Base-by-base conservation (phyloP, 2,888 invertebrate species). In the Tetanocera ferruginea region DNA sequence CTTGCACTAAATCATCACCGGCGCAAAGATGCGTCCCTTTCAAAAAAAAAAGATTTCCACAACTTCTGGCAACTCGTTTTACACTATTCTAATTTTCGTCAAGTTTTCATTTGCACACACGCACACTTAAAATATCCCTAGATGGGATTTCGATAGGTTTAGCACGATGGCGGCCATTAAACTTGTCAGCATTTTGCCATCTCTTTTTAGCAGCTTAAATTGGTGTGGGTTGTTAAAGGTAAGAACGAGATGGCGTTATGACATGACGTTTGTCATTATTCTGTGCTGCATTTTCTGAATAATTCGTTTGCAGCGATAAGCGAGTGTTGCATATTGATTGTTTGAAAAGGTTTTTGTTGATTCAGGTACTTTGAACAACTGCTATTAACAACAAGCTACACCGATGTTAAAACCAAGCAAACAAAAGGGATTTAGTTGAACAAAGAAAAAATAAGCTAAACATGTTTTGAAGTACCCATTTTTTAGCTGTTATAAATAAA, bases 1-100 rank as follows among this genome's bases (percentile, higher is more conserved):
- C 67, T n/a, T n/a, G 34, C 43, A 67, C 9, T 43, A 37, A 5
- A 67, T 43, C 23, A 19, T 67, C 23, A 49, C 37, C 69, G 49
- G 49, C 66, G 14, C 37, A 19, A 14, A 28, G n/a, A 66, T 57
- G 73, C 74, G 64, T 64, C 74, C 31, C 49, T 74, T 52, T 62
- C 28, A 62, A 43, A 43, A 11, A 43, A 43, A 11, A 43, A 11
- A 5, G 49, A 64, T 31, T 74, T 64, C 31, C 25, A 31, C 34
- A 51, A 64, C 34, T 74, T 74, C 74, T 74, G 74, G 64, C 74
- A 74, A 66, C 66, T 74, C 66, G 74, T 51, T 74, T 66, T 66
- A 64, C 64, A 52, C 28, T 51, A 23, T 74, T 74, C 52, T 6
- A n/a, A 8, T 34, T 43, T 74, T 74, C 74, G 64, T 64, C 31